Base-by-base conservation (phyloP, 2,797 vertebrate species). In the Cephalopachus bancanus region DNA sequence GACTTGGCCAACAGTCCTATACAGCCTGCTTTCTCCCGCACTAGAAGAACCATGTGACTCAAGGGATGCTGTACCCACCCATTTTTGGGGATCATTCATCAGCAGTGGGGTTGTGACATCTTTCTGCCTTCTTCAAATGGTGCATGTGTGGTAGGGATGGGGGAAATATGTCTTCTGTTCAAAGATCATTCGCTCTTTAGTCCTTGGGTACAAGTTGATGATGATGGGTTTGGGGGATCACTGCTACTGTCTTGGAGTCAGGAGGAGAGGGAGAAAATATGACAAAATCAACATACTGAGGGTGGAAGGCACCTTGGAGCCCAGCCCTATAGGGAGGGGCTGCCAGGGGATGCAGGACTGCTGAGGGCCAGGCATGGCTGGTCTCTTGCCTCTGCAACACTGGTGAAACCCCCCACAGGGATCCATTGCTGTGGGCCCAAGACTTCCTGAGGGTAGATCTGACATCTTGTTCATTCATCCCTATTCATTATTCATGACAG, bases 281-380 rank as follows among this genome's bases (percentile, higher is more conserved):
- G 16, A 24, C 44, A 64, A 28, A 60, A 49, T 26, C 53, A 22
- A 59, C 15, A 37, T 7, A 33, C 57, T 60, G 7, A 57, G 8
- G 8, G n/a, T 30, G 9, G 7, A 67, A 55, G 26, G 10, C 30
- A 24, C 4, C n/a, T 7, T 59, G 55, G 20, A 33, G 55, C 20
- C 76, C 12, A 24, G 49, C n/a, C 10, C n/a, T 1, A 1, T 16
- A 33, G 67, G n/a, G 16, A n/a, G 2, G 9, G 10, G 1, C 67
- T 69, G 55, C 5, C 33, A 55, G 55, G 37, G n/a, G 53, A 55
- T 44, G 11, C 55, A 24, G 28, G 10, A 15, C 33, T 3, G 2
- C 33, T 14, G 12, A 80, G 22, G 26, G 9, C 22, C 10, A 4
- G 44, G 4, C 6, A 11, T 12, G 3, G 7, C 3, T 15, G 10